Conservation (phyloP, 2,797 vertebrate genomes). For the Amniataba percoides region DNA sequence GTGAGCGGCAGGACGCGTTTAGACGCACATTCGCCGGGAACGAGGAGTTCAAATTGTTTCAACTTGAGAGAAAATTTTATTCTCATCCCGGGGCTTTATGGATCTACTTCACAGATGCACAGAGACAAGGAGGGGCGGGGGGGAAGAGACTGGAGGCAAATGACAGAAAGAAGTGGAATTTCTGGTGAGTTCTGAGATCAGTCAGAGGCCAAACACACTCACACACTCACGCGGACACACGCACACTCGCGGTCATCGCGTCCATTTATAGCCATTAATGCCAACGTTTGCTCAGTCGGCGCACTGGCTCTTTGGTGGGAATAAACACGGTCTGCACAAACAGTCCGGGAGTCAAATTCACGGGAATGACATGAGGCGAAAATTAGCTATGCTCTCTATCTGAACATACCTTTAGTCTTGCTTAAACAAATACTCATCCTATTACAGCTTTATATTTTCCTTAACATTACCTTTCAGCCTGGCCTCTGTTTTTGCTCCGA, state of each 20-base stretch:
- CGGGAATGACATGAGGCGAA: neutral
- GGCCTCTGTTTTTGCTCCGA: slow-evolving; percentile 2
- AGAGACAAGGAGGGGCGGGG: too few species aligned
- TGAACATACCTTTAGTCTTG: neutral
- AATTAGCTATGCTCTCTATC: neutral
- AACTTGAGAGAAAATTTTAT: neutral
- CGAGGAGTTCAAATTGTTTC: neutral
- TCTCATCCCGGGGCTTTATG: too few species aligned
- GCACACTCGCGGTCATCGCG: neutral
- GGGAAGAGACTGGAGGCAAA: too few species aligned
- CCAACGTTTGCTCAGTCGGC: neutral
- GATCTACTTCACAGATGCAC: too few species aligned
- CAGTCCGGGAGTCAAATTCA: slow-evolving; percentile 6
- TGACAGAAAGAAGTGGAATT: neutral
- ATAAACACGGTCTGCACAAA: slow-evolving; percentile 6
- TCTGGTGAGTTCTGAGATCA: slow-evolving; percentile 1
- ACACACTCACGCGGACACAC: neutral
- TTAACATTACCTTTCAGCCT: slow-evolving; percentile 4
- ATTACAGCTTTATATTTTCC: slow-evolving; percentile 16
- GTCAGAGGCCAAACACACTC: neutral
- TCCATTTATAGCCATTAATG: neutral
- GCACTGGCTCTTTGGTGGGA: neutral
- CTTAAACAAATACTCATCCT: slow-evolving; percentile 17
- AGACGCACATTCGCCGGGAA: too few species aligned
- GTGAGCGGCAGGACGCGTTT: neutral